Percentiles rank a stretch among this genome's conserved stretches.
These are phyloP conservation scores for Otocyon megalotis DNA, from an alignment of 2,113 vertebrate species.

Conservation along the genomic window DNA sequence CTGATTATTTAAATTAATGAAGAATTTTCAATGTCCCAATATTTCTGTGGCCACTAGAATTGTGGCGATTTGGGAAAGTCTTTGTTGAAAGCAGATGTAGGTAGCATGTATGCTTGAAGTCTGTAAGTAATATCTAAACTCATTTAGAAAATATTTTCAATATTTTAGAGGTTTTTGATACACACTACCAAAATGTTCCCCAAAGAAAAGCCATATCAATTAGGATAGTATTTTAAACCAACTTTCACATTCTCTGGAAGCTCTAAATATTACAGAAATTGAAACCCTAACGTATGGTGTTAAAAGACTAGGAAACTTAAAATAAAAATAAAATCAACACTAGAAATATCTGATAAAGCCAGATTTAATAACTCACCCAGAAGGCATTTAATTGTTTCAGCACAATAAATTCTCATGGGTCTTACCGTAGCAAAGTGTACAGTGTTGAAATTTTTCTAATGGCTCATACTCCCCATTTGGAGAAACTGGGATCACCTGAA, in stretches of 20 bases:
- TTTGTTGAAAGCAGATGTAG: slow-evolving; percentile 13
- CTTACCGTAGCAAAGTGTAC: slow-evolving; percentile 92
- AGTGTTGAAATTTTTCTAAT: slow-evolving; percentile 76
- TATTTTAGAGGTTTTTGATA: slow-evolving; percentile 34
- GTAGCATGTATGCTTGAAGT: not conserved
- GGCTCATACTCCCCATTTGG: not conserved
- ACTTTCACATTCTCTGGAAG: slow-evolving; percentile 9
- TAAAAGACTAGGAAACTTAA: slow-evolving; percentile 6
- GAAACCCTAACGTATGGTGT: not conserved
- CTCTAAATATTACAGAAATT: not conserved
- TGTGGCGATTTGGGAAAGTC: not conserved
- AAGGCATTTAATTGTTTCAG: not conserved
- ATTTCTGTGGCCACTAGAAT: not conserved
- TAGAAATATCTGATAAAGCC: not conserved
- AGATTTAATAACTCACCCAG: not conserved
- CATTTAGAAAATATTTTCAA: slow-evolving; percentile 17
- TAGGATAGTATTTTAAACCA: not conserved
- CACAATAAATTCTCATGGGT: not conserved
- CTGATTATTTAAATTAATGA: slow-evolving; percentile 56
- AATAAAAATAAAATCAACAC: not conserved
- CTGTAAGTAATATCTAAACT: not conserved
- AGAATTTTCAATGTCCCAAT: not conserved
- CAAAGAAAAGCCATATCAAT: not conserved
- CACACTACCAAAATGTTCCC: not conserved
- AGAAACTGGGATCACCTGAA: slow-evolving; percentile 82